Conservation (phyloP, 2,888 invertebrate species). For the Cheilosia scutellata region DNA sequence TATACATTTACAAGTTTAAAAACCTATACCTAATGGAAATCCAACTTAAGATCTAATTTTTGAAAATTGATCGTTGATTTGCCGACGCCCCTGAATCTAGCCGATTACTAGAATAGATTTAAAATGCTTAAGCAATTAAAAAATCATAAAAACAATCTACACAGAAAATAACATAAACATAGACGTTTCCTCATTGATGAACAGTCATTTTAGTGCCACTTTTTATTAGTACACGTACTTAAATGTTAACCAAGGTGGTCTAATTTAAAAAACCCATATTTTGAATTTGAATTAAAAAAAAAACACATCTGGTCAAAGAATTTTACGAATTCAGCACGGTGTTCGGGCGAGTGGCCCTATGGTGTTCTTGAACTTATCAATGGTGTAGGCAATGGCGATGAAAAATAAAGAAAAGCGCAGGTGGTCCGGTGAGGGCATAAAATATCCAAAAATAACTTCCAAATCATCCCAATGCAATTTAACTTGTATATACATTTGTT, state of each 20-base stretch:
- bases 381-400: neutral
- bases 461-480: conserved; percentile 20
- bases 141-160: neutral
- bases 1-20: no score
- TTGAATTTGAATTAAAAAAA: no score
- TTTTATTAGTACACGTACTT: neutral
- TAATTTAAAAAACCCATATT: neutral
- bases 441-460: conserved; percentile 1
- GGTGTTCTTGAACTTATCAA: neutral
- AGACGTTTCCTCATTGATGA: neutral
- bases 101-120: neutral
- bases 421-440: neutral
- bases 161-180: neutral
- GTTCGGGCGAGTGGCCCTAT: no score
- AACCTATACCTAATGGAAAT: no score
- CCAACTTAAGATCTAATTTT: no score
- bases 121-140: neutral
- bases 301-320: neutral
- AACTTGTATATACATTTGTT: neutral
- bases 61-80: no score
- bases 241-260: neutral
- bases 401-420: neutral
- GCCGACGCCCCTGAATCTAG: no score
- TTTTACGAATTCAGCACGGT: neutral
- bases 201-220: neutral